Conservation (phyloP, 2,797 vertebrate genomes). For the Micrastur ruficollis region DNA sequence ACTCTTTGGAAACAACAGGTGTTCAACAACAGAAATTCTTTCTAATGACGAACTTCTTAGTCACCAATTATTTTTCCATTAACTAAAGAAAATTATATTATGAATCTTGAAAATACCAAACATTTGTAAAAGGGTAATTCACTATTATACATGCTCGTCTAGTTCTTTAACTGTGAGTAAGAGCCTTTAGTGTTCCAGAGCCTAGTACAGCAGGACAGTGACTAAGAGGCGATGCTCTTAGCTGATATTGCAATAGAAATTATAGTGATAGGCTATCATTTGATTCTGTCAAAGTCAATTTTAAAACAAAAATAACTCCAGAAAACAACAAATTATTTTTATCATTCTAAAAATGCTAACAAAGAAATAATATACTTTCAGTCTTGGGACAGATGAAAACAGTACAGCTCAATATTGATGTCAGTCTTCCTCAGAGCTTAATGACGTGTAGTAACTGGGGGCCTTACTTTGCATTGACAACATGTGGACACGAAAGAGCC, state of each 20-base stretch:
- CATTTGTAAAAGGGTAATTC: background rate
- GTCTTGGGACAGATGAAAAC: background rate
- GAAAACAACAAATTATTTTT: background rate
- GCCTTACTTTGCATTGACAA: background rate
- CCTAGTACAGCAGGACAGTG: background rate
- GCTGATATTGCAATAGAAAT: background rate
- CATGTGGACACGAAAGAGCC: background rate
- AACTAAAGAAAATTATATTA: background rate
- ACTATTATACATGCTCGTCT: background rate
- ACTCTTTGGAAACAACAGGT: background rate
- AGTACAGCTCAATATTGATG: background rate
- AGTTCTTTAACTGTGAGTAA: background rate
- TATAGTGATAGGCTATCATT: background rate
- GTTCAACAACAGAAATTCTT: background rate
- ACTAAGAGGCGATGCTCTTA: background rate
- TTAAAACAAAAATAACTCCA: background rate
- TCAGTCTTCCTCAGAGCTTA: background rate
- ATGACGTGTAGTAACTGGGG: accelerated
- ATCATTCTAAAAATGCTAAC: background rate
- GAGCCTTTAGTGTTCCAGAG: background rate
- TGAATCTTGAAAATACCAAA: background rate
- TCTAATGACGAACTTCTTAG: background rate
- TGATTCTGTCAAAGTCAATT: background rate
- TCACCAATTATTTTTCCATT: background rate
- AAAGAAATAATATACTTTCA: background rate